phyloP scores from a whole-genome alignment of 1,140 invertebrate species.

The Elysia chlorotica region DNA sequence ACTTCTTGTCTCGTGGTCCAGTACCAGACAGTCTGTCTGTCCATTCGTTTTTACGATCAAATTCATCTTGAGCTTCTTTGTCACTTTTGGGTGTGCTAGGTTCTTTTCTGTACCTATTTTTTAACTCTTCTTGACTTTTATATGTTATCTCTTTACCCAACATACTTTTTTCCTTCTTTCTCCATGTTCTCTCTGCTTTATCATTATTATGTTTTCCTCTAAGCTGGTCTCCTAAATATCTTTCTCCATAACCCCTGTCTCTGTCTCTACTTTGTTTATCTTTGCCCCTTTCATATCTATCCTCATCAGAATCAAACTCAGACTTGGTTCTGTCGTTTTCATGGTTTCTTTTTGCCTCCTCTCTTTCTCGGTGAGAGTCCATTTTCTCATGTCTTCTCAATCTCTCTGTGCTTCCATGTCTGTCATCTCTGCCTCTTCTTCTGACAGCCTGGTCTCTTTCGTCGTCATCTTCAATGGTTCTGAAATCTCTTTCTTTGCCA shows the following conservation, averaged over 20 bases:
- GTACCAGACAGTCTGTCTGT: too few species aligned
- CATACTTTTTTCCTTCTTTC: background rate
- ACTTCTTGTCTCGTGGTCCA: too few species aligned
- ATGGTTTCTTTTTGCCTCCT: too few species aligned
- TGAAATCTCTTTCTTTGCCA: background rate
- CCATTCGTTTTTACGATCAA: too few species aligned
- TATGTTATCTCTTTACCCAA: background rate
- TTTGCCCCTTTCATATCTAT: too few species aligned
- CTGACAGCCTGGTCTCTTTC: background rate
- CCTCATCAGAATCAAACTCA: too few species aligned
- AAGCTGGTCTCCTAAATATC: too few species aligned
- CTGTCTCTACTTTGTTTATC: background rate
- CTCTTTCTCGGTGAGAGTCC: background rate
- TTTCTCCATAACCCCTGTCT: background rate
- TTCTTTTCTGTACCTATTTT: too few species aligned
- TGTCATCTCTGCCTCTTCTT: background rate
- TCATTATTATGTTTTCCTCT: background rate
- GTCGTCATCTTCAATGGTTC: slow-evolving; percentile 1
- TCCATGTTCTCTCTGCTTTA: background rate
- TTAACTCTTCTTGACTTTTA: background rate
- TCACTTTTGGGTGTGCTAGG: too few species aligned
- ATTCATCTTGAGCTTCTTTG: too few species aligned
- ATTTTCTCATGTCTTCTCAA: background rate
- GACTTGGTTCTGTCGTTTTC: too few species aligned
- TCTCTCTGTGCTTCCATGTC: background rate